These are phyloP conservation scores for Characodon lateralis DNA, from an alignment of 2,797 vertebrate genomes.

Conservation along the genomic window DNA sequence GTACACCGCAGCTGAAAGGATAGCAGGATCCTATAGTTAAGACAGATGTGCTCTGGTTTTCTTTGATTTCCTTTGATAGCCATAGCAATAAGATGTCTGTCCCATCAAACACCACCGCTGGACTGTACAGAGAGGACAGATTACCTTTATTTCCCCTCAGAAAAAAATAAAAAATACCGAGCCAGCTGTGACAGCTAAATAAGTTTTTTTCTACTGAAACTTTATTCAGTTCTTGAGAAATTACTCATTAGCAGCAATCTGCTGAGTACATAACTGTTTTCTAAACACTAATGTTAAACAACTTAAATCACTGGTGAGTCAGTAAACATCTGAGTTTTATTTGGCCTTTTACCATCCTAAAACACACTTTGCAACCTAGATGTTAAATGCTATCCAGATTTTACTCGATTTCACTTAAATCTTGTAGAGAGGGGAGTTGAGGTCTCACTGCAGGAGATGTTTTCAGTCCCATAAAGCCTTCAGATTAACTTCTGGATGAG, in stretches of 20 bases:
- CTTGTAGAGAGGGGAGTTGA: not conserved
- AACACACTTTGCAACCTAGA: slow-evolving; percentile 1
- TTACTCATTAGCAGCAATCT: not conserved
- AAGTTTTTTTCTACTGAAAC: not conserved
- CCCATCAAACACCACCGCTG: slow-evolving; percentile 17
- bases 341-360: not conserved
- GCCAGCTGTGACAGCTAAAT: not conserved
- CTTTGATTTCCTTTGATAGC: slow-evolving; percentile 62
- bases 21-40: slow-evolving; percentile 38
- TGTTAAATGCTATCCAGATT: slow-evolving; percentile 2
- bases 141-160: slow-evolving; percentile 14
- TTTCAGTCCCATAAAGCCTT: slow-evolving; percentile 13
- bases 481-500: slow-evolving; percentile 19
- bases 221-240: too few relatives aligned
- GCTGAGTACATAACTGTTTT: not conserved
- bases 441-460: slow-evolving; percentile 13
- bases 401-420: not conserved
- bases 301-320: not conserved
- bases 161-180: slow-evolving; percentile 3
- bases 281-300: not conserved
- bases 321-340: not conserved
- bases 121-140: slow-evolving; percentile 3
- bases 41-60: slow-evolving; percentile 20
- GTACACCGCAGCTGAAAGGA: slow-evolving; percentile 34
- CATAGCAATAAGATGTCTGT: slow-evolving; percentile 37